Evolutionary conservation across 2,888 invertebrate genomes (phyloP), one percentile per base, ranked within the genome.

Genomic region (Hedya salicella): DNA sequence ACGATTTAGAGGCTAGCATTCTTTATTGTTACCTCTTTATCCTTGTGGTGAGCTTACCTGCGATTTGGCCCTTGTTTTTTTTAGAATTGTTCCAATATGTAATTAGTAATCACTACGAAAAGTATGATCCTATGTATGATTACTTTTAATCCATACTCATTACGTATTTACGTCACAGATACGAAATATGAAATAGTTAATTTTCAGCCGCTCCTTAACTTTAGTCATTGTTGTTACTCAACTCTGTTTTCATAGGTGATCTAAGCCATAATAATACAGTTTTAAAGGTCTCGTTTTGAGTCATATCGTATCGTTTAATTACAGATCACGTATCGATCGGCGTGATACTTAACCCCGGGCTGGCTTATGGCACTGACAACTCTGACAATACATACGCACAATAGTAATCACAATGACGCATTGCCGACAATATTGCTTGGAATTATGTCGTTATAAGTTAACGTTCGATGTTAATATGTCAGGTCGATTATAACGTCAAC

Each of bases 321-420:
- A 80, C 88, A 73, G 81, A 81, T 80, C 88, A 89, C 87, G 87
- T 86, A 75, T 78, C 76, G 79, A 78, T 80, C 78, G 77, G 78
- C 77, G 74, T 85, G 85, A 83, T 83, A 82, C 81, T 86, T 83
- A 81, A 77, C 75, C 78, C 71, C 77, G 81, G 73, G 73, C 5
- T 25, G 75, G 79, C 82, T 81, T 85, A 82, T 80, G 63, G 61
- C n/a, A n/a, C 19, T 60, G 60, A 39, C 59, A 44, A 44, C 61
- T 62, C 25, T 25, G 6, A 25, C 25, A 6, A 42, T 32, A 44
- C 63, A 52, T 52, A 65, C 59, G 57, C 44, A 65, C 59, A 52
- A 60, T 53, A 60, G 59, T 60, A 19, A 65, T 65, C 53, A 65
- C n/a, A 30, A 36, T 65, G 59, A 60, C 39, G 39, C 59, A 65